These are phyloP conservation scores for Notothenia rossii DNA, from an alignment of 2,113 vertebrate genomes.

Conservation along the genomic window DNA sequence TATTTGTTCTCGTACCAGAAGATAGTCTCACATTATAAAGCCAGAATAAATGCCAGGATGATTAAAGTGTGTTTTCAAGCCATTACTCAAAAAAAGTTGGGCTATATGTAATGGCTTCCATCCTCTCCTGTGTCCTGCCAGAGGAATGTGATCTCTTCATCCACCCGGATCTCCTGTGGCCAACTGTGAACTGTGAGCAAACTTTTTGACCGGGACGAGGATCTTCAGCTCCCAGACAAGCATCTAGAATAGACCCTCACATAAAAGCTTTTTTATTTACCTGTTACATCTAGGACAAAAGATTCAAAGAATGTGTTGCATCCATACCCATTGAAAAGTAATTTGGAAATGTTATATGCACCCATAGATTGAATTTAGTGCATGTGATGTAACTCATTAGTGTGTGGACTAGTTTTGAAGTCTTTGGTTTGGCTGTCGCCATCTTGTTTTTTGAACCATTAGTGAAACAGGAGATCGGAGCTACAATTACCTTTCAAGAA, in stretches of 20 bases:
- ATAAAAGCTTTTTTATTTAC: background rate
- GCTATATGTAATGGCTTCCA: conserved; percentile 5
- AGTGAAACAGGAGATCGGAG: no score
- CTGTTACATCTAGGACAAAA: background rate
- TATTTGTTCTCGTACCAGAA: background rate
- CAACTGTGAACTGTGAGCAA: conserved; percentile 46
- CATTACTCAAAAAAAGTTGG: background rate
- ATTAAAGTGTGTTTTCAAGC: conserved; percentile 12
- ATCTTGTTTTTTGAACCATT: no score
- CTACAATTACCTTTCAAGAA: no score
- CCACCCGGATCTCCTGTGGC: conserved; percentile 62
- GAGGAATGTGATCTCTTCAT: conserved; percentile 65
- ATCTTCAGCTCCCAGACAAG: conserved; percentile 26
- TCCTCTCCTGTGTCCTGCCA: conserved; percentile 14
- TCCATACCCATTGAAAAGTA: background rate
- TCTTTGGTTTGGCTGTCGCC: no score
- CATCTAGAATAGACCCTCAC: background rate
- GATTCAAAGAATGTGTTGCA: background rate
- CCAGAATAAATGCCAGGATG: background rate
- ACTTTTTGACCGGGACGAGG: conserved; percentile 42
- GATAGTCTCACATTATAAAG: background rate
- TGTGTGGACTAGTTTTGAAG: no score
- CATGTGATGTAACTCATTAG: no score
- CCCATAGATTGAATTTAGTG: no score
- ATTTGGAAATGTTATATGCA: background rate